A percentile compares a stretch with the other conserved stretches of the same genome.
Conservation (phyloP, 2,888 invertebrate species). For the Himalopsyche tibetana region DNA sequence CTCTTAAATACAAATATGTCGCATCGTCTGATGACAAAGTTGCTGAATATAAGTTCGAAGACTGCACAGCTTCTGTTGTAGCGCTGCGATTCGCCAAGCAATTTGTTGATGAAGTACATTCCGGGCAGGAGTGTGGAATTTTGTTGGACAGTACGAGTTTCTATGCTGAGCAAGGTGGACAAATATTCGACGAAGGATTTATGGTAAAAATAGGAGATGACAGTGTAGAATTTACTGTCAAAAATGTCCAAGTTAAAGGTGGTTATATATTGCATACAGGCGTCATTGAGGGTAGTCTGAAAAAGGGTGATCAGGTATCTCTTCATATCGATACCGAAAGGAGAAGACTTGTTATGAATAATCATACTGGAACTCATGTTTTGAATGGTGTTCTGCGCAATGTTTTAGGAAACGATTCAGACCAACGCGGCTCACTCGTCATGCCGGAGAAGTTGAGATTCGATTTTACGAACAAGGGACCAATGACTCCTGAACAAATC, state of each 20-base stretch:
- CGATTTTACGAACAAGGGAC: constrained; percentile 97
- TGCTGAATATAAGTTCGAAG: constrained; percentile 85
- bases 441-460: constrained; percentile 97
- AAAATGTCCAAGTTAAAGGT: constrained; percentile 95
- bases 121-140: constrained; percentile 94
- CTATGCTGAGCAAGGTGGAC: constrained; percentile 99
- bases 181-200: constrained; percentile 97
- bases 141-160: constrained; percentile 95
- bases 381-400: constrained; percentile 95
- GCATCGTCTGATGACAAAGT: constrained; percentile 80
- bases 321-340: constrained; percentile 90
- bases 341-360: constrained; percentile 96
- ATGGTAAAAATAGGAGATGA: constrained; percentile 89
- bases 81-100: constrained; percentile 87
- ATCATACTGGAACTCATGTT: constrained; percentile 98
- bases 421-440: constrained; percentile 97
- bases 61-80: constrained; percentile 86
- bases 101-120: constrained; percentile 89
- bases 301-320: constrained; percentile 89
- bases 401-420: constrained; percentile 93
- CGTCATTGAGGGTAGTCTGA: constrained; percentile 88
- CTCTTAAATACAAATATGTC: constrained; percentile 92
- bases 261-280: constrained; percentile 98
- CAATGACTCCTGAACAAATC: constrained; percentile 92
- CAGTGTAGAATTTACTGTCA: constrained; percentile 92